These are phyloP conservation scores for Drosophila paulistorum DNA, from an alignment of 1,140 invertebrate genomes.

Conservation along the genomic window DNA sequence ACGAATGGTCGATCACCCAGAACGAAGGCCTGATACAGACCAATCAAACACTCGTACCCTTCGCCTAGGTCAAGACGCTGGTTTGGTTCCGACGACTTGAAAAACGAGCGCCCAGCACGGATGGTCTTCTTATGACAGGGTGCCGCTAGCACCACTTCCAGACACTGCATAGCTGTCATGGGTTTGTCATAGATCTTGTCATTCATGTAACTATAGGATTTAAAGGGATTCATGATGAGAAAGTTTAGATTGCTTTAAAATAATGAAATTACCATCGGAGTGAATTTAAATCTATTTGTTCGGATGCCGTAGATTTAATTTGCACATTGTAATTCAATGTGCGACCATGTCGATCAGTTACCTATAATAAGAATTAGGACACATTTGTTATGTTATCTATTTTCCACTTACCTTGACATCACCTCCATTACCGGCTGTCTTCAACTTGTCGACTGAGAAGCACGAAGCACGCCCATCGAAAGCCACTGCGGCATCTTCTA, in stretches of 20 bases:
- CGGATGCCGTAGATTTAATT: constrained; percentile 85
- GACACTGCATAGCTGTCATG: constrained; percentile 88
- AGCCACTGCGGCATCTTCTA: constrained; percentile 84
- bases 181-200: constrained; percentile 84
- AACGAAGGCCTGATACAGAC: constrained; percentile 89
- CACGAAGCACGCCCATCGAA: constrained; percentile 88
- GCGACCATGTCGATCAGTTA: constrained; percentile 49
- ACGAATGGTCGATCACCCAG: constrained; percentile 88
- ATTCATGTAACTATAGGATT: constrained; percentile 59
- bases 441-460: constrained; percentile 54
- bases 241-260: not conserved
- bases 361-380: constrained; percentile 31
- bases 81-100: constrained; percentile 59
- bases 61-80: constrained; percentile 83
- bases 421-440: not conserved
- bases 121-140: constrained; percentile 84
- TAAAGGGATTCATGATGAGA: not conserved
- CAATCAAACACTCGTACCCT: constrained; percentile 89
- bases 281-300: constrained; percentile 84
- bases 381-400: too few relatives aligned
- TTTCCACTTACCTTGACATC: constrained; percentile 54
- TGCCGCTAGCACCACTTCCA: constrained; percentile 90
- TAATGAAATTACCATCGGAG: constrained; percentile 82
- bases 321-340: constrained; percentile 84
- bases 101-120: constrained; percentile 83